A percentile compares a stretch with the other conserved stretches of the same genome.
phyloP scores from a whole-genome alignment of 2,113 vertebrate species.

The Marmota flaviventris region DNA sequence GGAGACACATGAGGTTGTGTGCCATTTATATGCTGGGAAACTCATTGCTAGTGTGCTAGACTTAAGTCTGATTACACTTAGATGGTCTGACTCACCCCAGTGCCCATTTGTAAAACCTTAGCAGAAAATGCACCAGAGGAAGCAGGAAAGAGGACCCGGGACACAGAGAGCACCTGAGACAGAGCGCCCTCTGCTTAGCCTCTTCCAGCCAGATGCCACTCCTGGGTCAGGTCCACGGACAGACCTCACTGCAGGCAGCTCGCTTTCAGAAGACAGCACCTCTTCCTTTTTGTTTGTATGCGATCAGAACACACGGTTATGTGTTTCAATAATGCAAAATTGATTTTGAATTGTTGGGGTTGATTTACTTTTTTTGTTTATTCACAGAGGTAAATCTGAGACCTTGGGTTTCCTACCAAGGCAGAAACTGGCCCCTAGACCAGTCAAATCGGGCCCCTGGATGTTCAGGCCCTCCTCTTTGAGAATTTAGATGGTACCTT shows the following conservation, averaged over 20 bases:
- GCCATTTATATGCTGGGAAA: background rate
- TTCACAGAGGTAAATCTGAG: background rate
- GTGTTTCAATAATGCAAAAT: background rate
- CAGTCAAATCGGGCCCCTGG: too few relatives aligned
- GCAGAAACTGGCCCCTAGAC: background rate
- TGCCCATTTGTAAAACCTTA: background rate
- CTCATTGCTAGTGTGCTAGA: background rate
- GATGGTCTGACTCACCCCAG: conserved; percentile 6
- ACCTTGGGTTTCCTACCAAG: rapidly evolving
- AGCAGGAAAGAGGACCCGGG: background rate
- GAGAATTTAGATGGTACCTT: background rate
- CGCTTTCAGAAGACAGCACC: background rate
- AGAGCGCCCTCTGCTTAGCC: background rate
- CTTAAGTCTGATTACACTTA: background rate
- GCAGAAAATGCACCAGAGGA: background rate
- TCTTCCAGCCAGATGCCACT: background rate
- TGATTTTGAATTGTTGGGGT: background rate
- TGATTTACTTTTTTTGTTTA: background rate
- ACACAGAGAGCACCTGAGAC: background rate
- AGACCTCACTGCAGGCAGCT: background rate
- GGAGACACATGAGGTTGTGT: rapidly evolving
- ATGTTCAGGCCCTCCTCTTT: background rate
- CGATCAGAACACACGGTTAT: background rate
- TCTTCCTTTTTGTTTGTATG: background rate
- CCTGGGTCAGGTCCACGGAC: background rate